Conservation (phyloP, 2,113 vertebrate species). For the Hippolais icterina region DNA sequence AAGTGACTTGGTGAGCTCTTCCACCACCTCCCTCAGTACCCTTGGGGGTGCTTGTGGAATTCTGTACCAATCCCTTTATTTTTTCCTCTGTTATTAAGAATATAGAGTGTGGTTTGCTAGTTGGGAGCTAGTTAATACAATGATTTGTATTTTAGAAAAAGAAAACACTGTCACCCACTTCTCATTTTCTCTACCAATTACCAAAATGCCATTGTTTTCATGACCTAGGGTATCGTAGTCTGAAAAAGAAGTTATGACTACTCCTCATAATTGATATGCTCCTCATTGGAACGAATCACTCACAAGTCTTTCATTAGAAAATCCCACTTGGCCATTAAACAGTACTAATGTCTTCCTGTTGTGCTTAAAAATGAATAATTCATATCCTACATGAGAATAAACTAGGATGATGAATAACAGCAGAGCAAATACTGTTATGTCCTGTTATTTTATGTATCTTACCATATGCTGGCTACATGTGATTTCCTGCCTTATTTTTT, state of each 20-base stretch:
- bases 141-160: background rate
- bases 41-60: background rate
- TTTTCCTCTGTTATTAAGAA: background rate
- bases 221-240: background rate
- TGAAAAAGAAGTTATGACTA: background rate
- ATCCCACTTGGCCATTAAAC: conserved; percentile 6
- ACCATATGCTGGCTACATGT: background rate
- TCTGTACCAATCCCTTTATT: background rate
- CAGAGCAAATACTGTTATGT: background rate
- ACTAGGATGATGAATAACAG: background rate
- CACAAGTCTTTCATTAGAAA: background rate
- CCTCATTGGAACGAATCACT: background rate
- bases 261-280: background rate
- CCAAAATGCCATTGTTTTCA: background rate
- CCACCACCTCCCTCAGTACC: background rate
- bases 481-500: background rate
- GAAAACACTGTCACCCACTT: background rate
- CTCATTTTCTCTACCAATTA: background rate
- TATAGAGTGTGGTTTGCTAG: background rate
- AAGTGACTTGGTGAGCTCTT: background rate
- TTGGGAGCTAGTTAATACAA: background rate
- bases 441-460: background rate
- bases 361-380: conserved; percentile 41
- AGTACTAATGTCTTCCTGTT: background rate
- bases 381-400: background rate